These are phyloP conservation scores for Hofmannophila pseudospretella DNA, from an alignment of 2,888 invertebrate genomes.

Conservation along the genomic window DNA sequence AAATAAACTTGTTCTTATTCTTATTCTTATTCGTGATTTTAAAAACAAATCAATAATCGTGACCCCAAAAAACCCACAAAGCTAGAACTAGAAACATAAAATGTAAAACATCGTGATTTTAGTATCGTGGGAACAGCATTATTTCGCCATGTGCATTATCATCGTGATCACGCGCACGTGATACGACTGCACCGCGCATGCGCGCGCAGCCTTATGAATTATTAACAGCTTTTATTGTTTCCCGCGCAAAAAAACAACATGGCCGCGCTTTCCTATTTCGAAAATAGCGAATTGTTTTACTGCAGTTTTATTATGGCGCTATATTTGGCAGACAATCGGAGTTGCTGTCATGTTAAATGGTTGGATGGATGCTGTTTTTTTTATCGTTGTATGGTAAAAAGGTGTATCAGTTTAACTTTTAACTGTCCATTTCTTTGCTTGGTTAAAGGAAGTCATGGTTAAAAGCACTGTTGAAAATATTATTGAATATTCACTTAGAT, in stretches of 20 bases:
- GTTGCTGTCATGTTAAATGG: constrained; percentile 19
- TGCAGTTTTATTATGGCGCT: constrained; percentile 57
- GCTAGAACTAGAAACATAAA: constrained; percentile 23
- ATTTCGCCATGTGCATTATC: constrained; percentile 55
- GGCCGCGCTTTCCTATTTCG: constrained; percentile 59
- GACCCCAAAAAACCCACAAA: constrained; percentile 8
- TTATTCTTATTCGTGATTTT: too few species aligned
- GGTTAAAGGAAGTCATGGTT: too few species aligned
- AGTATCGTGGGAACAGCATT: constrained; percentile 69
- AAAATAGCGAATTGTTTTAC: constrained; percentile 60
- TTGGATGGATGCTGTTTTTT: too few species aligned
- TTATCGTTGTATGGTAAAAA: too few species aligned
- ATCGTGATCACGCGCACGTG: constrained; percentile 59
- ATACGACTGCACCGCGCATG: constrained; percentile 45
- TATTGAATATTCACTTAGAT: too few species aligned
- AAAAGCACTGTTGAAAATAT: too few species aligned
- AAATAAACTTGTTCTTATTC: too few species aligned
- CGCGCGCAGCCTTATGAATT: constrained; percentile 64
- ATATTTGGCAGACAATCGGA: constrained; percentile 61
- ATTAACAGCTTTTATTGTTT: constrained; percentile 72
- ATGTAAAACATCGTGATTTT: constrained; percentile 62
- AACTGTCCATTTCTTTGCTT: too few species aligned
- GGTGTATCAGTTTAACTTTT: too few species aligned
- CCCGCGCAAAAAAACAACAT: constrained; percentile 57
- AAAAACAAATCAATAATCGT: too few species aligned